Evolutionary conservation across 2,797 vertebrate genomes (phyloP).

Genomic region (Bryconaethiops microstoma): DNA sequence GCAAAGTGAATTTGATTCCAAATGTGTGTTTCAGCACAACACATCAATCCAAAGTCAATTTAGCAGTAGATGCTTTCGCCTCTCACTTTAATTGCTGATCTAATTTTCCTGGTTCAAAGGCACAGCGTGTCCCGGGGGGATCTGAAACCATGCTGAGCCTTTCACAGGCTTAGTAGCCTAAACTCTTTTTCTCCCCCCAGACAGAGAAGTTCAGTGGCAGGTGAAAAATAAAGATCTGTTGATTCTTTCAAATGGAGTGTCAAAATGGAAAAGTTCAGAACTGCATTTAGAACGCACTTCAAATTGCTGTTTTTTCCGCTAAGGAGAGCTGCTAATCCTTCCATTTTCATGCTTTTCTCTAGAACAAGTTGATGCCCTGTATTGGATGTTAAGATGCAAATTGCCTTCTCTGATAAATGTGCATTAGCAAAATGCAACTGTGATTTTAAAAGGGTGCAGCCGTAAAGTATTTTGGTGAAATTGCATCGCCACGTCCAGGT

Average conservation of each 20-base stretch:
- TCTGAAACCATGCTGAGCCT: conserved; percentile 1
- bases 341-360: background rate
- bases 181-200: conserved; percentile 7
- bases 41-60: conserved; percentile 48
- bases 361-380: conserved; percentile 12
- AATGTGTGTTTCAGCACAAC: conserved; percentile 38
- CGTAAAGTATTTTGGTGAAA: background rate
- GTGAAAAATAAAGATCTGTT: conserved; percentile 22
- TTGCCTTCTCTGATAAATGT: conserved; percentile 15
- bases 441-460: background rate
- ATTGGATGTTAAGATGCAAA: conserved; percentile 17
- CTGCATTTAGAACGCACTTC: background rate
- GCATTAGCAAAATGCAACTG: background rate
- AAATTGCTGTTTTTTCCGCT: background rate
- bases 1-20: conserved; percentile 29
- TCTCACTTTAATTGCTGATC: conserved; percentile 51
- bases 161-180: background rate
- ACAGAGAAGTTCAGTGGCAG: background rate
- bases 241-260: conserved; percentile 11
- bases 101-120: conserved; percentile 62
- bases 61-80: conserved; percentile 42
- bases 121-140: conserved; percentile 19
- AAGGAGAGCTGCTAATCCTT: background rate
- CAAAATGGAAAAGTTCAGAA: conserved; percentile 9
- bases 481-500: background rate